Evolutionary conservation across 2,113 vertebrate genomes (phyloP).

Genomic region (Eleginops maclovinus): DNA sequence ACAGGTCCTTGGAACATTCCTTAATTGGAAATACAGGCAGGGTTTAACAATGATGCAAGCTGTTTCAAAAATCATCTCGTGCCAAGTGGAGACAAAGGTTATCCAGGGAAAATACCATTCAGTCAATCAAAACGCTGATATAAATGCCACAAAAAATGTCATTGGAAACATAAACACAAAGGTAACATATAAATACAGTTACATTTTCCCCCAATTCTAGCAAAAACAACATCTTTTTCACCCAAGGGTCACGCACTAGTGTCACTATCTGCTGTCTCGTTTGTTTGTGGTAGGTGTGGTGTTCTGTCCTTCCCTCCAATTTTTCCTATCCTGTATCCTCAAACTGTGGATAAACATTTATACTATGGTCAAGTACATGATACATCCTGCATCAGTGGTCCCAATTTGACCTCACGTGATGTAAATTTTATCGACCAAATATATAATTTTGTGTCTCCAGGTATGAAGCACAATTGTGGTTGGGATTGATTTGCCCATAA

Average conservation of each 20-base stretch:
- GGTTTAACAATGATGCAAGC: constrained; percentile 27
- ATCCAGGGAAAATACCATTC: neutral
- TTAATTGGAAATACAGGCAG: constrained; percentile 35
- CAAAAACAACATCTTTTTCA: neutral
- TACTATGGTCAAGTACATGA: neutral
- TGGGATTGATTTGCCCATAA: neutral
- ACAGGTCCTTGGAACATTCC: neutral
- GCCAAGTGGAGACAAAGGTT: constrained; percentile 40
- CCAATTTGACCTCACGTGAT: neutral
- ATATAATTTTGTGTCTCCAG: neutral
- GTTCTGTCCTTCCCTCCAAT: neutral
- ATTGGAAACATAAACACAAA: neutral
- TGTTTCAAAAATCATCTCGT: neutral
- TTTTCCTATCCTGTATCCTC: constrained; percentile 50
- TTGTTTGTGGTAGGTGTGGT: constrained; percentile 51
- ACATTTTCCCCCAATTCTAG: neutral
- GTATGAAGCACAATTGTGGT: neutral
- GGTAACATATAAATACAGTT: neutral
- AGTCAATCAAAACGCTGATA: neutral
- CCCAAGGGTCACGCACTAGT: neutral
- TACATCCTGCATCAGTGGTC: constrained; percentile 38
- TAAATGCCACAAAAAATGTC: too few species aligned
- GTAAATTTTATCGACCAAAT: too few species aligned
- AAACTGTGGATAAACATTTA: constrained; percentile 36
- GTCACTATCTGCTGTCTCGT: constrained; percentile 6